Percentiles rank a stretch among this genome's conserved stretches.
These are phyloP conservation scores for Dendrocincla fuliginosa DNA, from an alignment of 2,797 vertebrate species.

Conservation along the genomic window DNA sequence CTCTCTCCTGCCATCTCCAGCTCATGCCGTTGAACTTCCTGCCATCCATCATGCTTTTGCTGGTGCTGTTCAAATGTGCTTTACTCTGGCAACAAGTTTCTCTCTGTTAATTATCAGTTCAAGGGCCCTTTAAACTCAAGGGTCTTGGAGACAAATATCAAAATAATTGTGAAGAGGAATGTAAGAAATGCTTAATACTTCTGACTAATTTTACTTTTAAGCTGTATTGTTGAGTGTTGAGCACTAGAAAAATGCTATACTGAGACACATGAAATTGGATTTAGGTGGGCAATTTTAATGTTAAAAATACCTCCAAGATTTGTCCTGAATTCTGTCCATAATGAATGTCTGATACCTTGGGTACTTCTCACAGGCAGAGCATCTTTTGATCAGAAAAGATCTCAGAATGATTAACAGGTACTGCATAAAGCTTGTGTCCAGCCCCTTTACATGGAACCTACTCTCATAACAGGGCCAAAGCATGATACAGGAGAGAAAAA, in stretches of 20 bases:
- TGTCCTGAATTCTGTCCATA: neutral
- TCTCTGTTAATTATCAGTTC: neutral
- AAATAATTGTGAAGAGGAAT: neutral
- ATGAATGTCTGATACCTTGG: neutral
- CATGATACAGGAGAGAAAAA: neutral
- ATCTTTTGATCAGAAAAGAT: neutral
- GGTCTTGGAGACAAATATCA: neutral
- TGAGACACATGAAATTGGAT: neutral
- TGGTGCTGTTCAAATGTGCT: neutral
- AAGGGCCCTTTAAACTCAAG: neutral
- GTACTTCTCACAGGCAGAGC: neutral
- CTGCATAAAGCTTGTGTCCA: neutral
- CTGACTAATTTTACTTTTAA: neutral
- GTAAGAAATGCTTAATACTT: neutral
- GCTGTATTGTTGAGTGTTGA: neutral
- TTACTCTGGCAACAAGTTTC: neutral
- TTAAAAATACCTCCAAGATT: neutral
- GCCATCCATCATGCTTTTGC: accelerated
- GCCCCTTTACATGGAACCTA: neutral
- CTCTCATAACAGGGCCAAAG: neutral
- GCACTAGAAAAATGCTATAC: neutral
- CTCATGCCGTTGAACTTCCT: neutral
- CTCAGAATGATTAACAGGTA: neutral
- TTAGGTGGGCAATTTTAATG: neutral
- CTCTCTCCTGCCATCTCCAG: neutral